A percentile compares a stretch with the other conserved stretches of the same genome.
Evolutionary conservation across 2,797 vertebrate species (phyloP).

Genomic region (Anguilla marmorata): DNA sequence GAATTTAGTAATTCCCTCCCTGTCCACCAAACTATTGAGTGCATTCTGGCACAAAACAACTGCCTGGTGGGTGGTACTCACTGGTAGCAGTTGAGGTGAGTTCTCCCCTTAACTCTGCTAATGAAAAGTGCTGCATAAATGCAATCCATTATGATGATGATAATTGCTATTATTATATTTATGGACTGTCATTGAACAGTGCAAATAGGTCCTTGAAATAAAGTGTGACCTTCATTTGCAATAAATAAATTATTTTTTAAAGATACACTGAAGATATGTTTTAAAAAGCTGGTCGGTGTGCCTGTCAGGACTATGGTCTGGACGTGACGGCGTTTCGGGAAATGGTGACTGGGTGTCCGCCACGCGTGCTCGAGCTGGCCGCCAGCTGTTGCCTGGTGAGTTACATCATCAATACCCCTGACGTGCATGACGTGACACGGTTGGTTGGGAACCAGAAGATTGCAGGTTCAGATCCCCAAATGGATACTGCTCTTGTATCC

Average conservation of each 20-base stretch:
- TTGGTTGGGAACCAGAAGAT: background rate
- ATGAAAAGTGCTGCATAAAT: background rate
- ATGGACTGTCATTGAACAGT: background rate
- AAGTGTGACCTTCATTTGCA: background rate
- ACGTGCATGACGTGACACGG: background rate
- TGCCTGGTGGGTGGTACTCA: too few relatives aligned
- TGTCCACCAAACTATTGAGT: background rate
- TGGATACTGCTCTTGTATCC: background rate
- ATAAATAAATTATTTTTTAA: background rate
- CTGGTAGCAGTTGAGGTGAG: too few relatives aligned
- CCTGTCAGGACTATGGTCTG: slow-evolving; percentile 80
- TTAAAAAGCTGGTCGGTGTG: slow-evolving; percentile 26
- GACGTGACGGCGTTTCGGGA: slow-evolving; percentile 75
- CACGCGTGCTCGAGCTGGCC: slow-evolving; percentile 73
- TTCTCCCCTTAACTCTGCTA: background rate
- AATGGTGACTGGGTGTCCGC: slow-evolving; percentile 77
- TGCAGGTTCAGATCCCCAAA: background rate
- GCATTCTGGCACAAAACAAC: background rate
- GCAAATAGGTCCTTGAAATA: background rate
- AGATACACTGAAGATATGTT: background rate
- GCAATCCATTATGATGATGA: background rate
- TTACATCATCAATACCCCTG: background rate
- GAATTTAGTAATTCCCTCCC: background rate
- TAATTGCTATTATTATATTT: background rate
- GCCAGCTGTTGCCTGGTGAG: slow-evolving; percentile 80